Evolutionary conservation across 30 jellyfish, hydroid and myxozoan species (phyloP), one percentile per base, ranked within the genome.

Genomic region (Euphysa ruthae): DNA sequence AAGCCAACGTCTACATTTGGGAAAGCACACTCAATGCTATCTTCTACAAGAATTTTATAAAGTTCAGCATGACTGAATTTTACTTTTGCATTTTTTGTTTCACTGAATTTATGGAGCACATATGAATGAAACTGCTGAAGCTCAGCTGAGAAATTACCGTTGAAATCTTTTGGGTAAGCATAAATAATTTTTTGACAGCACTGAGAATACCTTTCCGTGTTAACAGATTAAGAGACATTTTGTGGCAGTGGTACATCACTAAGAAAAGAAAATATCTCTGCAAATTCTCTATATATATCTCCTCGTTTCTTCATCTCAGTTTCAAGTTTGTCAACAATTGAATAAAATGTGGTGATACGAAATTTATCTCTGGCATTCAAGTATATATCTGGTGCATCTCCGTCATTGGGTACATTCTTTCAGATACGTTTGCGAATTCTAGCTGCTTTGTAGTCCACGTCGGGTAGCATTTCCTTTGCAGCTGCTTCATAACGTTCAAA

Each of bases 71-170:
- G 21, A 10, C 65, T 52, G 8, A 52, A 52, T 52, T 35, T 52
- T 25, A 35, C 23, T 18, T 58, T 58, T 44, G 19, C 66, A 22
- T 4, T n/a, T 62, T 62, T 62, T 32, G 75, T 23, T 62, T 24
- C 75, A 62, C 66, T 32, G 32, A 27, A 62, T 66, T 62, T 24
- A 30, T 62, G 51, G 4, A 24, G 72, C 12, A 26, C 32, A 26
- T 62, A 26, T 4, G 16, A 62, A 44, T 62, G 72, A 4, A 24
- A 62, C 10, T 62, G 64, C 63, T 27, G 66, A 23, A 62, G 64
- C 72, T 32, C 75, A 24, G 75, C n/a, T 25, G 61, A 62, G 14
- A 62, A 62, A 62, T 32, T 62, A 62, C 63, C 32, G 75, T 32
- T 62, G 69, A 62, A 28, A 26, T 58, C 15, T 26, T 4, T 42